phyloP scores from a whole-genome alignment of 2,797 vertebrate genomes.

The Thalassophryne amazonica region DNA sequence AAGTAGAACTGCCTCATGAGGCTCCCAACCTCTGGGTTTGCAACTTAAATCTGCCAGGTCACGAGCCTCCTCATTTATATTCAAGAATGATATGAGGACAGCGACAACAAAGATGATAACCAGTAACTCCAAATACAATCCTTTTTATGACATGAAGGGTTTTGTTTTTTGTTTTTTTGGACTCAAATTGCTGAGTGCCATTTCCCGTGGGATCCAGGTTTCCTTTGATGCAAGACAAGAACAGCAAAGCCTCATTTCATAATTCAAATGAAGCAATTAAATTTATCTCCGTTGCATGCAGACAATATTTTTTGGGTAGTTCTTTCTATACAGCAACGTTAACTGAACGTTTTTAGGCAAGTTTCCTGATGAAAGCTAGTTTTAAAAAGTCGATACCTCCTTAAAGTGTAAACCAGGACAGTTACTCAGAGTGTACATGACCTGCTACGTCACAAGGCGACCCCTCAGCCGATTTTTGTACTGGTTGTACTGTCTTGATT shows the following conservation, averaged over 20 bases:
- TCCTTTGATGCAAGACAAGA: conserved; percentile 30
- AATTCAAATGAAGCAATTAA: conserved; percentile 46
- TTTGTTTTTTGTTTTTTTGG: too few species aligned
- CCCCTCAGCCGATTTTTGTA: too few species aligned
- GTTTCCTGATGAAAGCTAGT: too few species aligned
- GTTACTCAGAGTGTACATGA: too few species aligned
- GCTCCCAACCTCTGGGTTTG: neutral
- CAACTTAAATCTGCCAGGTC: neutral
- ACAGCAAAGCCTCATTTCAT: conserved; percentile 27
- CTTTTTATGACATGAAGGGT: conserved; percentile 19
- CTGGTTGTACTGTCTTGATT: too few species aligned
- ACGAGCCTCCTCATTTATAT: conserved; percentile 7
- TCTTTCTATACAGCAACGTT: conserved; percentile 3
- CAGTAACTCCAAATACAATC: conserved; percentile 19
- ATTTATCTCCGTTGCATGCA: conserved; percentile 4
- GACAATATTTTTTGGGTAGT: neutral
- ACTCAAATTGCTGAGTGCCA: neutral
- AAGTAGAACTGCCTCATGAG: neutral
- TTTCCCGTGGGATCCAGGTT: conserved; percentile 11
- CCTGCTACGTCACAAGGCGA: too few species aligned
- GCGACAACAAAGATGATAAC: conserved; percentile 14
- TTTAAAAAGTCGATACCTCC: too few species aligned
- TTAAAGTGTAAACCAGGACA: too few species aligned
- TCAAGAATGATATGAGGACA: neutral
- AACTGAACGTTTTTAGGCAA: too few species aligned